phyloP scores from a whole-genome alignment of 2,113 vertebrate genomes.

The Poeciliopsis prolifica region DNA sequence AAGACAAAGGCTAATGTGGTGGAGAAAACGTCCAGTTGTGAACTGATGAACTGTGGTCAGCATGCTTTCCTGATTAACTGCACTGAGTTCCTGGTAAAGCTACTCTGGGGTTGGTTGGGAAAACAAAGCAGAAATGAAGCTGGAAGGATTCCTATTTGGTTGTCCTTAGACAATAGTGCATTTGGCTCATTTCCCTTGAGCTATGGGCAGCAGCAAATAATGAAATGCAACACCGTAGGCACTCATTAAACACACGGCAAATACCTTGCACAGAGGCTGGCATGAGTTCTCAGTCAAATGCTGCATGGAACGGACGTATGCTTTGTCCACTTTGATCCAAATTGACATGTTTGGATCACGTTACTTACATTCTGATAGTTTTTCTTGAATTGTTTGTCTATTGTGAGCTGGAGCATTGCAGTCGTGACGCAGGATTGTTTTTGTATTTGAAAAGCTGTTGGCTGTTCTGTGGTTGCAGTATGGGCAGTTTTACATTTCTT shows the following conservation, averaged over 20 bases:
- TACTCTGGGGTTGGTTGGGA: slow-evolving; percentile 43
- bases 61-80: slow-evolving; percentile 74
- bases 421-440: neutral
- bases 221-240: slow-evolving; percentile 15
- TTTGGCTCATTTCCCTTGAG: slow-evolving; percentile 17
- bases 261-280: no score
- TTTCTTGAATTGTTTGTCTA: neutral
- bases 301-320: neutral
- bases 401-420: neutral
- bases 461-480: neutral
- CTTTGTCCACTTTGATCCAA: neutral
- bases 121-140: slow-evolving; percentile 7
- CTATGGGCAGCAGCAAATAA: slow-evolving; percentile 25
- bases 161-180: slow-evolving; percentile 43
- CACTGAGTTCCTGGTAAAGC: slow-evolving; percentile 66
- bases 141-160: slow-evolving; percentile 54
- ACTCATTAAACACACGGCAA: neutral
- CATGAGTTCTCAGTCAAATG: neutral
- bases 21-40: slow-evolving; percentile 31
- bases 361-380: neutral
- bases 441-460: slow-evolving; percentile 43
- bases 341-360: neutral
- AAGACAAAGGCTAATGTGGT: slow-evolving; percentile 2
- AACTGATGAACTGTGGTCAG: slow-evolving; percentile 55
- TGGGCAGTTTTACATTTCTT: no score